phyloP scores from a whole-genome alignment of 2,888 invertebrate species.

The Drosophila mayaguana region DNA sequence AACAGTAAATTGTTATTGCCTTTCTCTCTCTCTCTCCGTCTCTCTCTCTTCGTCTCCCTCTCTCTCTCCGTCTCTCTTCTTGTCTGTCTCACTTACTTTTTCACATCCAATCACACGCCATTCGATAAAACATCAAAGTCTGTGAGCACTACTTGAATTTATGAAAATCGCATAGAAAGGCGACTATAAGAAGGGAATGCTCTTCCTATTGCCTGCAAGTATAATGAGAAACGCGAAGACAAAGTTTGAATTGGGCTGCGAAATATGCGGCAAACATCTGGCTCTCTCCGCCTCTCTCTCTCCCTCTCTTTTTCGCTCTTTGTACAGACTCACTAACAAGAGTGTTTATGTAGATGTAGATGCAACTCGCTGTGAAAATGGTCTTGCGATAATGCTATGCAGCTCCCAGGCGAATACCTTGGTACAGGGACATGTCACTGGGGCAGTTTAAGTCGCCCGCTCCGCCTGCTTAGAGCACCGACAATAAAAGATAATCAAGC shows the following conservation, averaged over 20 bases:
- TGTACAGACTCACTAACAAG: conserved; percentile 3
- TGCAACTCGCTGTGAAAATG: conserved; percentile 46
- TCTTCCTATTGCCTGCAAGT: conserved; percentile 46
- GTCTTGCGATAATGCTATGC: conserved; percentile 69
- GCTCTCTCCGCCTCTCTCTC: neutral
- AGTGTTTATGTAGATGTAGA: conserved; percentile 20
- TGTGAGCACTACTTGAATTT: conserved; percentile 3
- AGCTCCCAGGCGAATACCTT: conserved; percentile 55
- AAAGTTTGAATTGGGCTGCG: conserved; percentile 19
- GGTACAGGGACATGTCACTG: conserved; percentile 56
- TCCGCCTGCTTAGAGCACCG: conserved; percentile 37
- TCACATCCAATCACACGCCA: conserved; percentile 6
- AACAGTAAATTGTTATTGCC: neutral
- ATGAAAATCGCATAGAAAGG: conserved; percentile 8
- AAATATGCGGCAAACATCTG: conserved; percentile 28
- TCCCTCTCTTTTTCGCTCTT: neutral
- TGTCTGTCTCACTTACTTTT: too few species aligned
- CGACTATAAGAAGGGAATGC: conserved; percentile 1
- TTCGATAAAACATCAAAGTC: conserved; percentile 6
- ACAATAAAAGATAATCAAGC: conserved; percentile 71
- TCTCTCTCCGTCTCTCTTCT: neutral
- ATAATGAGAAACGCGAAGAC: conserved; percentile 55
- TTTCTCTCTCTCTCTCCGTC: neutral
- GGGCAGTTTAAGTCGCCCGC: conserved; percentile 39
- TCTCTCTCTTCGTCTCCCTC: neutral